Percentiles rank a stretch among this genome's conserved stretches.
Evolutionary conservation across 2,888 invertebrate genomes (phyloP).

Genomic region (Schizotus pectinicornis): DNA sequence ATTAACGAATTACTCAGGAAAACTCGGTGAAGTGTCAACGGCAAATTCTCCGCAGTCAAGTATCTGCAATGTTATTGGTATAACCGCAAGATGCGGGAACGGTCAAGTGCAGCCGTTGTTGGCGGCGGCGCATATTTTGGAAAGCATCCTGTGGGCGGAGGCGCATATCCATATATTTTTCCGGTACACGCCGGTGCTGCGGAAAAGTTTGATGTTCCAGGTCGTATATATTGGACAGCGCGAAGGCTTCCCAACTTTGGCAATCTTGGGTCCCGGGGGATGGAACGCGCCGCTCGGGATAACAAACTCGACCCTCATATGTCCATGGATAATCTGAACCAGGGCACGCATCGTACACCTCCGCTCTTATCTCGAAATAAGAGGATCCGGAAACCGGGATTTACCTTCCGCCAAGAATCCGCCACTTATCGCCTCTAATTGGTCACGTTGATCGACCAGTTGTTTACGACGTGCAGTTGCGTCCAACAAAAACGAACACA

Average conservation of each 20-base stretch:
- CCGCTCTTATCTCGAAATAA: not conserved
- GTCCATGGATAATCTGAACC: constrained; percentile 49
- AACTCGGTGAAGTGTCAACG: not conserved
- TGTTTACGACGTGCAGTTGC: too few species aligned
- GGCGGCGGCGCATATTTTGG: too few species aligned
- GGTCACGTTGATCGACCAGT: too few species aligned
- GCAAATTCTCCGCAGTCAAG: constrained; percentile 27
- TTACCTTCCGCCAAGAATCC: too few species aligned
- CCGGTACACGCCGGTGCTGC: constrained; percentile 15
- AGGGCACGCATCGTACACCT: constrained; percentile 42
- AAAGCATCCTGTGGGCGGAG: not conserved
- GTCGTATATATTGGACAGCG: constrained; percentile 41
- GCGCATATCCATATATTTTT: constrained; percentile 23
- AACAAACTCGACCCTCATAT: constrained; percentile 49
- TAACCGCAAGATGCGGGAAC: constrained; percentile 27
- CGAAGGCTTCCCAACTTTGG: constrained; percentile 42
- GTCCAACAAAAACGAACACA: too few species aligned
- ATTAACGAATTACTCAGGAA: too few species aligned
- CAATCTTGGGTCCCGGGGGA: constrained; percentile 45
- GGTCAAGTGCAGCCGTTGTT: constrained; percentile 8
- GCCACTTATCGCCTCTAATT: too few species aligned
- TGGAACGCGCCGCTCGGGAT: constrained; percentile 42
- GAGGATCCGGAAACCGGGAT: too few species aligned
- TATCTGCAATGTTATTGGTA: constrained; percentile 32
- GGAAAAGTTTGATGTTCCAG: constrained; percentile 41